Base-by-base conservation (phyloP, 2,113 vertebrate species). In the Hippocampus mohnikei region DNA sequence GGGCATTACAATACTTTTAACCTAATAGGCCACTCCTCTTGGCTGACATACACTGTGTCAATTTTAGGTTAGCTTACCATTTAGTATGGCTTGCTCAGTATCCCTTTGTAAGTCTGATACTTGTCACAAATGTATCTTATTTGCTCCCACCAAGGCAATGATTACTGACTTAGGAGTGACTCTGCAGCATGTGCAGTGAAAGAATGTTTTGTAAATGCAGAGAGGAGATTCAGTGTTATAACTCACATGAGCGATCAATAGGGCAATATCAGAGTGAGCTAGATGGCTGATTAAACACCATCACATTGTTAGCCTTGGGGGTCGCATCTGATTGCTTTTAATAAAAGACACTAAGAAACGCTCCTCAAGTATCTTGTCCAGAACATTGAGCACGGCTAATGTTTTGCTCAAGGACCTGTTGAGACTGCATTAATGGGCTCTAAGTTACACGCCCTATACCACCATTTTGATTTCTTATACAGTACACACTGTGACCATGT, bases 301-400 rank as follows among this genome's bases (percentile, higher is more conserved):
- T 46, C 11, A 23, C 37, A 3, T 66, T 3, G 27, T 55, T 27
- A 53, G 67, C 56, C 33, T 8, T 60, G 2, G 18, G 20, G 23
- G 25, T 67, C 44, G 44, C 44, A 11, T 65, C 21, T 40, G 48
- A 46, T 41, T 67, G 44, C 10, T 42, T 70, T 66, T 66, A 69
- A 52, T 67, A 16, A 65, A 46, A 64, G n/a, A 23, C 21, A 65
- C 12, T 3, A 65, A 25, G 8, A 65, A 46, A 63, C 20, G 20
- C 18, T 63, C 33, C 7, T 9, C 37, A 63, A 63, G 61, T 41
- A 63, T 20, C 37, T 41, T 10, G 40, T n/a, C 61, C 9, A 3
- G 40, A 42, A 23, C 37, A 63, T 63, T 63, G 27, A 16, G 41
- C 2, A 13, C 1, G 13, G 21, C 6, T 65, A 65, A 46, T 65